Evolutionary conservation across 30 jellyfish, hydroid and myxozoan species (phyloP).

Genomic region (Mastigias papua): DNA sequence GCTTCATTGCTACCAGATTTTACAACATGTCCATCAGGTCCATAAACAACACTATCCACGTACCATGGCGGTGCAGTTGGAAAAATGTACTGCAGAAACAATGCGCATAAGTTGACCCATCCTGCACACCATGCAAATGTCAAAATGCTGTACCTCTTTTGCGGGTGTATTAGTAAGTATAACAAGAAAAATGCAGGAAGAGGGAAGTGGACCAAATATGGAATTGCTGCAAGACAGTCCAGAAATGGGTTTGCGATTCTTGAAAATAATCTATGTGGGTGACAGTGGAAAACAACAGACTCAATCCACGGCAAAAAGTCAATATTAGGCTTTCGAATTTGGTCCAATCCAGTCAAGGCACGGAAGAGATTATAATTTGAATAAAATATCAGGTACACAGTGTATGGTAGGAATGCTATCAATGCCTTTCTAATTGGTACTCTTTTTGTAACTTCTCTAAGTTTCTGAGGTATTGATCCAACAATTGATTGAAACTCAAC

Average conservation of each 20-base stretch:
- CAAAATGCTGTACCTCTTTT: constrained; percentile 70
- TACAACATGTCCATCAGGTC: constrained; percentile 82
- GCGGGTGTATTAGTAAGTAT: constrained; percentile 72
- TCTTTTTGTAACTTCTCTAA: constrained; percentile 44
- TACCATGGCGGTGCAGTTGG: constrained; percentile 99
- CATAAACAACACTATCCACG: constrained; percentile 98
- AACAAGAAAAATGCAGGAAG: constrained; percentile 90
- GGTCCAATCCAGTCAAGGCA: constrained; percentile 87
- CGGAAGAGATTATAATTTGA: constrained; percentile 79
- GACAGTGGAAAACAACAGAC: constrained; percentile 87
- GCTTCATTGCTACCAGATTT: constrained; percentile 95
- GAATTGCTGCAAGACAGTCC: constrained; percentile 97
- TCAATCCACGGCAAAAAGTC: constrained; percentile 97
- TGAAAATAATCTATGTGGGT: constrained; percentile 93
- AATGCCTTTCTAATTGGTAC: constrained; percentile 79
- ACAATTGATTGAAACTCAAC: constrained; percentile 81
- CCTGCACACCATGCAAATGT: constrained; percentile 99
- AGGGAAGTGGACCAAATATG: constrained; percentile 93
- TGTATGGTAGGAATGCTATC: constrained; percentile 82
- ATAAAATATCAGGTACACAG: constrained; percentile 73
- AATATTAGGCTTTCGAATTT: constrained; percentile 82
- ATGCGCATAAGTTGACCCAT: constrained; percentile 89
- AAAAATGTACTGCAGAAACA: constrained; percentile 80
- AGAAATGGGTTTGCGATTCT: constrained; percentile 87
- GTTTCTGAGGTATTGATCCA: constrained; percentile 71